Evolutionary conservation across 35 echinoderm and acorn worm genomes (phyloP).

Genomic region (Eucidaris tribuloides): DNA sequence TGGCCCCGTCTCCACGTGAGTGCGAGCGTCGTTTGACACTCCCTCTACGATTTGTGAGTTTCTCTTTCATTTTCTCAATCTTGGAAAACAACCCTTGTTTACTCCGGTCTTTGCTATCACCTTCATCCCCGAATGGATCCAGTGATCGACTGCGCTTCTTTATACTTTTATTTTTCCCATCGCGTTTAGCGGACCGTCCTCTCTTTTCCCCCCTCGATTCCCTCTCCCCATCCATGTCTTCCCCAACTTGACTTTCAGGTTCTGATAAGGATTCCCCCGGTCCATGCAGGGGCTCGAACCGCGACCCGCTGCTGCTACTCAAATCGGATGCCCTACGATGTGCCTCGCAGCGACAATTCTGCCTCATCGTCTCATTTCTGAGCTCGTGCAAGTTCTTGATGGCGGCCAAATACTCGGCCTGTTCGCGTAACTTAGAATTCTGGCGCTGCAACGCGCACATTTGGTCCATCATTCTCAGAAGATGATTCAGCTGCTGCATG

Average conservation of each 20-base stretch:
- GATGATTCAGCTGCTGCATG: slow-evolving; percentile 84
- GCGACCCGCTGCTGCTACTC: slow-evolving; percentile 37
- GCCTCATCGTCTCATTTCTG: slow-evolving; percentile 70
- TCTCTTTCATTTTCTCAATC: slow-evolving; percentile 94
- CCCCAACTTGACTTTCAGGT: slow-evolving; percentile 71
- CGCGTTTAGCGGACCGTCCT: slow-evolving; percentile 60
- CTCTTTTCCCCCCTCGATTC: slow-evolving; percentile 25
- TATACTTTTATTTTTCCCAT: slow-evolving; percentile 44
- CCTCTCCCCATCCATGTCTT: slow-evolving; percentile 49
- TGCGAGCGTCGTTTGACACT: slow-evolving; percentile 64
- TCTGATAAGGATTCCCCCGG: slow-evolving; percentile 77
- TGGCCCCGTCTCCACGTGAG: slow-evolving; percentile 42
- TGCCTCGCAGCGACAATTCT: slow-evolving; percentile 77
- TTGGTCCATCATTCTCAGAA: slow-evolving; percentile 89
- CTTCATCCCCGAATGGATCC: slow-evolving; percentile 80
- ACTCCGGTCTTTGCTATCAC: slow-evolving; percentile 66
- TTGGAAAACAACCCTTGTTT: slow-evolving; percentile 87
- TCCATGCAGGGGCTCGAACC: slow-evolving; percentile 53
- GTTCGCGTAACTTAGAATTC: slow-evolving; percentile 79
- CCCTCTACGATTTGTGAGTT: slow-evolving; percentile 72
- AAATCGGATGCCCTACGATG: slow-evolving; percentile 50
- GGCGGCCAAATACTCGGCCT: slow-evolving; percentile 84
- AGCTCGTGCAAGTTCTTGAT: slow-evolving; percentile 90
- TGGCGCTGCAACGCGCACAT: slow-evolving; percentile 85
- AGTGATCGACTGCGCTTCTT: slow-evolving; percentile 79